phyloP scores from a whole-genome alignment of 2,113 vertebrate species.

The Craseonycteris thonglongyai region DNA sequence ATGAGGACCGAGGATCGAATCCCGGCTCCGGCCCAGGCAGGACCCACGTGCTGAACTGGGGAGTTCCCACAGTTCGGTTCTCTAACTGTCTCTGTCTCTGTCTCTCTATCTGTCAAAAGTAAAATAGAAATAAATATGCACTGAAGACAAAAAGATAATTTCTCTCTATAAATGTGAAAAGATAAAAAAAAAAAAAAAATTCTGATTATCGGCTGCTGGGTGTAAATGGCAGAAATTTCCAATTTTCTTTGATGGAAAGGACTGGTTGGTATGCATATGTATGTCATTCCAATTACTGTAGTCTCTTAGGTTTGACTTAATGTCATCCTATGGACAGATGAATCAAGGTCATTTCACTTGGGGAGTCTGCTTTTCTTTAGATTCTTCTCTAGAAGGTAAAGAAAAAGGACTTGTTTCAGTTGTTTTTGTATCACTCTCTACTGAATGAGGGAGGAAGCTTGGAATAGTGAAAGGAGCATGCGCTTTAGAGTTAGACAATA shows the following conservation, averaged over 20 bases:
- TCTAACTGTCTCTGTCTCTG: no score
- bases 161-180: no score
- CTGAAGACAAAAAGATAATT: no score
- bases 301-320: slow-evolving; percentile 51
- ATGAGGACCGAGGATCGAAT: no score
- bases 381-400: slow-evolving; percentile 64
- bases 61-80: no score
- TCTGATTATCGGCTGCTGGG: background rate
- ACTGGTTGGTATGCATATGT: background rate
- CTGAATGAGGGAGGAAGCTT: background rate
- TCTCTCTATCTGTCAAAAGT: no score
- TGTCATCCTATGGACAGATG: slow-evolving; percentile 56
- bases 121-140: no score
- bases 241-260: slow-evolving; percentile 62
- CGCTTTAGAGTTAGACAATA: background rate
- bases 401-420: background rate
- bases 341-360: slow-evolving; percentile 54
- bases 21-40: no score
- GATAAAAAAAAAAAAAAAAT: no score
- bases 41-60: no score
- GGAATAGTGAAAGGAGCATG: background rate
- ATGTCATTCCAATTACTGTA: slow-evolving; percentile 50
- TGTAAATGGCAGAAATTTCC: slow-evolving; percentile 59
- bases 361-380: slow-evolving; percentile 35
- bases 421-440: background rate